Evolutionary conservation across 2,113 vertebrate species (phyloP), one percentile per base, ranked within the genome.

Genomic region (Pangasianodon hypophthalmus): DNA sequence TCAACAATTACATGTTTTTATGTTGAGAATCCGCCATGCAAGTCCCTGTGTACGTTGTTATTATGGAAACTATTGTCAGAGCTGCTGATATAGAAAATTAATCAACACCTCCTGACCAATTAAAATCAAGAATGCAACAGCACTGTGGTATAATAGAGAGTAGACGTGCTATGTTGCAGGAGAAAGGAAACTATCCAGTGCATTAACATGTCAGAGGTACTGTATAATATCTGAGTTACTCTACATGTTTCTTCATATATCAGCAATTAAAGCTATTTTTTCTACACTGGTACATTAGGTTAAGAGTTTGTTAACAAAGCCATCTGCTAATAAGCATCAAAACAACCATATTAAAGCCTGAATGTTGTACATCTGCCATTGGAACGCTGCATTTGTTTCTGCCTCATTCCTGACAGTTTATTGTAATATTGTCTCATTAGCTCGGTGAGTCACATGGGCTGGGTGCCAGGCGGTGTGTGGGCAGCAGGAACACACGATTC

Each of bases 361-460:
- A 37, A 9, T 77, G 67, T 9, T 77, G 58, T 87, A 26, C 69
- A 84, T 60, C 24, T 64, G 80, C 86, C 86, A 90, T 67, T 48
- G 89, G 54, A 91, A 62, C 19, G 37, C 83, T 83, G 86, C 46
- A 37, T 90, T 90, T 88, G 91, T 90, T 91, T 88, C 64, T 44
- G 64, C 80, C 54, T 75, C 67, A 86, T 88, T 85, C 58, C 67
- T 87, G 73, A 91, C 90, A 88, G 73, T 88, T 91, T 88, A 91
- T 88, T 91, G 89, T 91, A 90, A 87, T 88, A 86, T 85, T 79
- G 83, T 86, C 73, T 83, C 87, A 90, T 91, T 90, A 90, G 89
- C 79, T 86, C 6, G 9, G 67, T 90, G 89, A 90, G 73, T 90
- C 88, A 91, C 71, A 13, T 67, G 48, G 91, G 87, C 89, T 52